These are phyloP conservation scores for Thymelicus acteon DNA, from an alignment of 2,888 invertebrate genomes.

Conservation along the genomic window DNA sequence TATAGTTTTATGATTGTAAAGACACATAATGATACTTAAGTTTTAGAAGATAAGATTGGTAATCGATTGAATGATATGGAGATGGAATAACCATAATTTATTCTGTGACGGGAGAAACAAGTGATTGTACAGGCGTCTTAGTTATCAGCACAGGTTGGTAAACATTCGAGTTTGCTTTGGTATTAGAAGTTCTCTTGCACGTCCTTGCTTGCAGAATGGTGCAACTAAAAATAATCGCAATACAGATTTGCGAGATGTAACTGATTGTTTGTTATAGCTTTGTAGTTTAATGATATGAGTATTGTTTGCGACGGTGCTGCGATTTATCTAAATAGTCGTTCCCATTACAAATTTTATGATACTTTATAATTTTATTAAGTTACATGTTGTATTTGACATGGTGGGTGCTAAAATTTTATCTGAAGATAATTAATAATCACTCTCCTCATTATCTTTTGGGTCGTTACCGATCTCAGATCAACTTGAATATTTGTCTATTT, in stretches of 20 bases:
- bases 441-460: too few relatives aligned
- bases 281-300: not conserved
- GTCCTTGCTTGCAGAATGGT: slow-evolving; percentile 46
- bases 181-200: slow-evolving; percentile 54
- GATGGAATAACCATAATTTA: slow-evolving; percentile 51
- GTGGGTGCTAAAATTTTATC: too few relatives aligned
- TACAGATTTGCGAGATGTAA: slow-evolving; percentile 16
- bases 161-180: slow-evolving; percentile 64
- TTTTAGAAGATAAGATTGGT: slow-evolving; percentile 10
- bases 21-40: not conserved
- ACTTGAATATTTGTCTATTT: too few relatives aligned
- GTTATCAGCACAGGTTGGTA: slow-evolving; percentile 61
- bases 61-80: slow-evolving; percentile 14
- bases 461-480: too few relatives aligned
- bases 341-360: not conserved
- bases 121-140: slow-evolving; percentile 62
- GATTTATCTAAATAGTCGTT: too few relatives aligned
- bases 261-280: slow-evolving; percentile 1
- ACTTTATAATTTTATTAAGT: not conserved
- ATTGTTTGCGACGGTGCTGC: not conserved
- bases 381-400: too few relatives aligned
- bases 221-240: slow-evolving; percentile 34
- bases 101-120: slow-evolving; percentile 63
- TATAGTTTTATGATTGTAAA: slow-evolving; percentile 43
- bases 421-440: too few relatives aligned